phyloP scores from a whole-genome alignment of 2,113 vertebrate species.

The Larimichthys polyactis region DNA sequence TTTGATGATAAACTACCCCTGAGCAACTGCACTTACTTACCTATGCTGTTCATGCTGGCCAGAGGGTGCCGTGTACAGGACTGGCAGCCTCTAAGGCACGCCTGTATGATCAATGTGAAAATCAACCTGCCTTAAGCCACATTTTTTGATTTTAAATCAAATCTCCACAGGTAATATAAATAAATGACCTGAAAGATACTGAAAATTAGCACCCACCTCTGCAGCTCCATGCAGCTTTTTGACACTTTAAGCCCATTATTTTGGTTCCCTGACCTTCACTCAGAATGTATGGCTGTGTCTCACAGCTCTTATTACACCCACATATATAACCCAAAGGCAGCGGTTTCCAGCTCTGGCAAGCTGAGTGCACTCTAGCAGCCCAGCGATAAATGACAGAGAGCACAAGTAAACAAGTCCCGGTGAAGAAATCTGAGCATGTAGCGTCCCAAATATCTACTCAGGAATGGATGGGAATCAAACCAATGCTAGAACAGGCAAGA shows the following conservation, averaged over 20 bases:
- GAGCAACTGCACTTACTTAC: constrained; percentile 58
- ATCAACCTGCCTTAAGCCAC: neutral
- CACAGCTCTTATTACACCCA: constrained; percentile 15
- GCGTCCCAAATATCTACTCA: neutral
- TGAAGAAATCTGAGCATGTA: neutral
- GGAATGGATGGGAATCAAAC: constrained; percentile 5
- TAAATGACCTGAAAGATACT: neutral
- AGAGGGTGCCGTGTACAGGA: neutral
- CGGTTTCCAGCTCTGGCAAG: constrained; percentile 8
- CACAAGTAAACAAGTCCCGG: constrained; percentile 14
- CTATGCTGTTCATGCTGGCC: constrained; percentile 53
- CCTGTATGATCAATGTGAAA: constrained; percentile 12
- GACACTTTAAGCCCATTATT: constrained; percentile 27
- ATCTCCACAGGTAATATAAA: neutral
- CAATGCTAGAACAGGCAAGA: neutral
- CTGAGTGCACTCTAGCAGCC: constrained; percentile 1
- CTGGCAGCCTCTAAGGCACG: constrained; percentile 11
- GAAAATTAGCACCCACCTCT: neutral
- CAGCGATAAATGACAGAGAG: constrained; percentile 19
- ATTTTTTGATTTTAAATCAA: constrained; percentile 6
- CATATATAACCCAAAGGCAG: constrained; percentile 37
- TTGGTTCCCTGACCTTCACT: constrained; percentile 44
- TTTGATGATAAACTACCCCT: constrained; percentile 59
- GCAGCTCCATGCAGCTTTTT: constrained; percentile 9
- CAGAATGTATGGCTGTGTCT: constrained; percentile 20